These are phyloP conservation scores for Acanthurus lineatus DNA, from an alignment of 2,797 vertebrate species.

Conservation along the genomic window DNA sequence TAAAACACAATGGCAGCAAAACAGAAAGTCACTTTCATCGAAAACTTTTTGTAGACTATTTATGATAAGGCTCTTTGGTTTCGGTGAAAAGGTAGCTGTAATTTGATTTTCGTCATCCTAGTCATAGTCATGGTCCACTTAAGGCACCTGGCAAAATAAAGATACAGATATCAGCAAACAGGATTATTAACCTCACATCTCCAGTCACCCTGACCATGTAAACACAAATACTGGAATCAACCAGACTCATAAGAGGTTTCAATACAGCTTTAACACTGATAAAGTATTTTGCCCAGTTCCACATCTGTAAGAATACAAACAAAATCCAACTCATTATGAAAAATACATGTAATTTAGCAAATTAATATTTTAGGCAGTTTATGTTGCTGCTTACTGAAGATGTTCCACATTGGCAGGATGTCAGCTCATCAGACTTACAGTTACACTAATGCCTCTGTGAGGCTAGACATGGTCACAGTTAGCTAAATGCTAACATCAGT, in stretches of 20 bases:
- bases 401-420: too few relatives aligned
- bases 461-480: too few relatives aligned
- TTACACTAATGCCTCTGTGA: too few relatives aligned
- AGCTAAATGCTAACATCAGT: too few relatives aligned
- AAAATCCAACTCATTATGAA: neutral
- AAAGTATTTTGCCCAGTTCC: neutral
- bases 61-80: constrained; percentile 27
- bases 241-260: neutral
- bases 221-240: neutral
- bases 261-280: neutral
- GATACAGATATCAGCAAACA: constrained; percentile 10
- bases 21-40: neutral
- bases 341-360: neutral
- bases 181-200: constrained; percentile 1
- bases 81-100: neutral
- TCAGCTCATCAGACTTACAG: too few relatives aligned
- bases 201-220: neutral
- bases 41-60: constrained; percentile 2
- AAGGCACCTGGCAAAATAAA: constrained; percentile 24
- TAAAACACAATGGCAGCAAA: neutral
- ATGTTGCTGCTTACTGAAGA: neutral
- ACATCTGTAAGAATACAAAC: neutral
- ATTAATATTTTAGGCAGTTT: neutral
- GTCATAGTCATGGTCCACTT: constrained; percentile 21
- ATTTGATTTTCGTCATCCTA: constrained; percentile 11